Conservation (phyloP, 2,113 vertebrate genomes). For the Blennius ocellaris region DNA sequence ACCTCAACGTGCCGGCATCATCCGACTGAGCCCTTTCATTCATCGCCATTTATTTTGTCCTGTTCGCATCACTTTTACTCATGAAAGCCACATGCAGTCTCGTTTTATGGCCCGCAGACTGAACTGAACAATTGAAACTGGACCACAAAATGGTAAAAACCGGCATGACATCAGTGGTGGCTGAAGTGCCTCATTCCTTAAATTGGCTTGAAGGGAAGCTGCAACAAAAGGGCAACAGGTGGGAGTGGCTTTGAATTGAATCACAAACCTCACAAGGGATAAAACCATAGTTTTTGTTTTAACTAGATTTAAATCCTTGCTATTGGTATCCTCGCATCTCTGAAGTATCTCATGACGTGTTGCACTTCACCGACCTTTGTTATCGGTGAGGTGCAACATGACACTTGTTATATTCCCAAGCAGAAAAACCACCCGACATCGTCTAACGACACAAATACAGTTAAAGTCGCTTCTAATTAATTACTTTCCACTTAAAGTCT, state of each 20-base stretch:
- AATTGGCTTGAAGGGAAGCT: conserved; percentile 7
- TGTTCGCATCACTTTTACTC: neutral
- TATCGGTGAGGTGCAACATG: neutral
- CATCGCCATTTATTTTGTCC: conserved; percentile 6
- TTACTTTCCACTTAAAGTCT: conserved; percentile 4
- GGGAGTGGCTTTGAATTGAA: neutral
- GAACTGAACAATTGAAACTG: conserved; percentile 26
- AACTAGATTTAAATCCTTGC: no score
- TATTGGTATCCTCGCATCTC: no score
- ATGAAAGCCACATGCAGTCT: conserved; percentile 24
- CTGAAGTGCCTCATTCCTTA: conserved; percentile 5
- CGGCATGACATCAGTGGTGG: conserved; percentile 55
- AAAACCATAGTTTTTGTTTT: neutral
- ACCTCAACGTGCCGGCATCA: neutral
- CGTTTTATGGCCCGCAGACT: conserved; percentile 18
- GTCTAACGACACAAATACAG: neutral
- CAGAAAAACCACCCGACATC: no score
- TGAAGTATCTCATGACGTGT: no score
- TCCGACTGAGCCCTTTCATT: conserved; percentile 6
- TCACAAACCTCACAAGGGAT: conserved; percentile 3
- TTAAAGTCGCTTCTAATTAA: conserved; percentile 1
- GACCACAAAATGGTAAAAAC: conserved; percentile 23
- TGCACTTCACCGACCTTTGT: no score
- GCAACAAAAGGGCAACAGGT: conserved; percentile 20
- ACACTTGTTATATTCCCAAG: no score